phyloP scores from a whole-genome alignment of 2,888 invertebrate genomes.

The Metopia argyrocephala region DNA sequence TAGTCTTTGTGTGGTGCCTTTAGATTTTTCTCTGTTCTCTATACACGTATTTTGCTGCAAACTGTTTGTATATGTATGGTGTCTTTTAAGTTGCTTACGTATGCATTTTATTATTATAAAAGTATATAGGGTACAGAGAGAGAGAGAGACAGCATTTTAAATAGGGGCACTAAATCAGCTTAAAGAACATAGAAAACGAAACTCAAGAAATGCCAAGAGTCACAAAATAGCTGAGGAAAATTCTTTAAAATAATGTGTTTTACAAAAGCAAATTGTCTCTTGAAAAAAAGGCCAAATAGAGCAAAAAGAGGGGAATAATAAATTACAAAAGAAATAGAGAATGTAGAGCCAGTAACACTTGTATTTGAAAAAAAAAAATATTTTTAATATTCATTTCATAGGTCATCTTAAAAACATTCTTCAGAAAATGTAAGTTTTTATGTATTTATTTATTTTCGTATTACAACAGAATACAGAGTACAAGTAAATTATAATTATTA shows the following conservation, averaged over 20 bases:
- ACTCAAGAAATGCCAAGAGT: not conserved
- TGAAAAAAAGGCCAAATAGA: not conserved
- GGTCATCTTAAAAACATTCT: too few relatives aligned
- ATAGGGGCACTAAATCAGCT: too few relatives aligned
- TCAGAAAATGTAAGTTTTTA: too few relatives aligned
- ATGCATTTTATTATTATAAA: slow-evolving; percentile 20
- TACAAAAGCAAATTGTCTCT: not conserved
- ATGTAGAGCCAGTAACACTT: not conserved
- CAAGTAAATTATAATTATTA: too few relatives aligned
- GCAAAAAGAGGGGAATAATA: not conserved
- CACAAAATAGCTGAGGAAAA: not conserved
- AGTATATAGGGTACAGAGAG: too few relatives aligned
- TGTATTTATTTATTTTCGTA: too few relatives aligned
- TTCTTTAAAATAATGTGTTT: not conserved
- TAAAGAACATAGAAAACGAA: too few relatives aligned
- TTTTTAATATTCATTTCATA: not conserved
- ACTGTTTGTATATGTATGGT: not conserved
- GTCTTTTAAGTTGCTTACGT: slow-evolving; percentile 30
- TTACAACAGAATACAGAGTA: too few relatives aligned
- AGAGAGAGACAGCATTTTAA: too few relatives aligned
- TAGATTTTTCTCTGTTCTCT: too few relatives aligned
- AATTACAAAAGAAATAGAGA: not conserved
- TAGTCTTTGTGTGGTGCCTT: not conserved
- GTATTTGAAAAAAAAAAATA: not conserved
- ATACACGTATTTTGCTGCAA: not conserved